These are phyloP conservation scores for Tetragonisca angustula DNA, from an alignment of 2,888 invertebrate genomes.

Conservation along the genomic window DNA sequence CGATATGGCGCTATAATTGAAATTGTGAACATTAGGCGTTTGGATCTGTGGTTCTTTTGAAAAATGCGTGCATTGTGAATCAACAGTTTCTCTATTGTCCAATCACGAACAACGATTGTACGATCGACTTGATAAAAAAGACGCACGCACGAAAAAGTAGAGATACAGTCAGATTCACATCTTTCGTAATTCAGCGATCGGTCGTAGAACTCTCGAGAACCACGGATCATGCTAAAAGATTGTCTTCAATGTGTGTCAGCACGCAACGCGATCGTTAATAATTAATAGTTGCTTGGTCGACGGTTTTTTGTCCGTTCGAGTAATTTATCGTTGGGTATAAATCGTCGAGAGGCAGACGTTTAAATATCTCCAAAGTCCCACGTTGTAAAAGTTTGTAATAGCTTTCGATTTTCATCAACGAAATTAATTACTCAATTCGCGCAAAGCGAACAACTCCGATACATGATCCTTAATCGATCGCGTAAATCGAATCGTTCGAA, in stretches of 20 bases:
- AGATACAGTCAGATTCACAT: conserved; percentile 38
- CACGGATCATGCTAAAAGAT: conserved; percentile 19
- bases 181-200: conserved; percentile 65
- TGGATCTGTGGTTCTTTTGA: too few species aligned
- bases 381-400: neutral
- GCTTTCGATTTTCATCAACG: neutral
- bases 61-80: too few species aligned
- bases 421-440: neutral
- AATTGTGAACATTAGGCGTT: too few species aligned
- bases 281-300: conserved; percentile 22
- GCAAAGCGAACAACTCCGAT: neutral
- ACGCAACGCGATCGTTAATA: conserved; percentile 28
- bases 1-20: too few species aligned
- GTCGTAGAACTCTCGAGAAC: conserved; percentile 64
- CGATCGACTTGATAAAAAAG: too few species aligned
- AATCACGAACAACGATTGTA: too few species aligned
- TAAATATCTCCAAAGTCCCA: neutral
- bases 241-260: conserved; percentile 15
- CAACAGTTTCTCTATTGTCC: too few species aligned
- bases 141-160: too few species aligned
- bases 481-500: neutral
- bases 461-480: neutral
- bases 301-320: neutral
- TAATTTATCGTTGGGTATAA: conserved; percentile 29
- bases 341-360: neutral